Conservation (phyloP, 2,797 vertebrate genomes). For the Silurus lanzhouensis region DNA sequence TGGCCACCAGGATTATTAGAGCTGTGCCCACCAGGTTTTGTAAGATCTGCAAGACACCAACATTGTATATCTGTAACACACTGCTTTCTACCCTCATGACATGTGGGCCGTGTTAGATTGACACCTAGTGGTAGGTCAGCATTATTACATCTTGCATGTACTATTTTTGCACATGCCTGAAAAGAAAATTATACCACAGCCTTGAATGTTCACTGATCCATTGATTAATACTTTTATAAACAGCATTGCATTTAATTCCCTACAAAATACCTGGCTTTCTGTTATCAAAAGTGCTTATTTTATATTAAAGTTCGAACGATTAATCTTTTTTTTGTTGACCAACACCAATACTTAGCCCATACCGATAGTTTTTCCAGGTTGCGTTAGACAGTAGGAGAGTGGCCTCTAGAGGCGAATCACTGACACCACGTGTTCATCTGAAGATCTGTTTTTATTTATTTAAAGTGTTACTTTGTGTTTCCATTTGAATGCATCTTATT, state of each 20-base stretch:
- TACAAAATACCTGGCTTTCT: background rate
- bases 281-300: too few species aligned
- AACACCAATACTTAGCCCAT: too few species aligned
- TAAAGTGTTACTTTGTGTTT: too few species aligned
- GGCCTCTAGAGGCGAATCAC: too few species aligned
- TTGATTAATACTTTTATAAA: background rate
- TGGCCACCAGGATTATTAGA: slow-evolving; percentile 92
- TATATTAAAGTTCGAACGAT: too few species aligned
- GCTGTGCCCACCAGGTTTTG: slow-evolving; percentile 97
- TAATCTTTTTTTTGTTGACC: too few species aligned
- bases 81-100: background rate
- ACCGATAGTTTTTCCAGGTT: too few species aligned
- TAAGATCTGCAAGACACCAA: slow-evolving; percentile 77
- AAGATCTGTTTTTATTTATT: too few species aligned
- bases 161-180: background rate
- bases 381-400: too few species aligned
- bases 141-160: background rate
- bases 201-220: background rate
- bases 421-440: too few species aligned
- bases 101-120: background rate
- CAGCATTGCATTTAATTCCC: background rate
- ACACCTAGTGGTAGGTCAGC: background rate
- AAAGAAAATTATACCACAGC: background rate
- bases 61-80: background rate
- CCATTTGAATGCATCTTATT: too few species aligned